phyloP scores from a whole-genome alignment of 2,888 invertebrate genomes.

The Allolobophora icterica region DNA sequence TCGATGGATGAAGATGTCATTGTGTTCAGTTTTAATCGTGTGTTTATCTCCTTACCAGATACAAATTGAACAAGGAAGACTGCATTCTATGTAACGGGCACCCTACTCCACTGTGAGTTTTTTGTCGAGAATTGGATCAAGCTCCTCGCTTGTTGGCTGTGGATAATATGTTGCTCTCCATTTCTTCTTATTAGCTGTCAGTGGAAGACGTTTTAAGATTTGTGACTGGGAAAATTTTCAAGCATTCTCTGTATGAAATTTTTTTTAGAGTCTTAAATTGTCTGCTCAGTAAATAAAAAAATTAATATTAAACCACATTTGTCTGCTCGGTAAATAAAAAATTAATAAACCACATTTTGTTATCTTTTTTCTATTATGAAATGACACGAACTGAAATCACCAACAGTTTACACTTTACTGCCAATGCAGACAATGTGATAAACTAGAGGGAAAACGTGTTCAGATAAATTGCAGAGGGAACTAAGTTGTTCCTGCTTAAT shows the following conservation, averaged over 20 bases:
- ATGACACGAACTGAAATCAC: too few species aligned
- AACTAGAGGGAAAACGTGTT: too few species aligned
- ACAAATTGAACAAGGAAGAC: conserved; percentile 18
- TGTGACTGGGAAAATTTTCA: neutral
- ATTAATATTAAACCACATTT: too few species aligned
- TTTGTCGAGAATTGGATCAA: neutral
- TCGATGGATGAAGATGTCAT: neutral
- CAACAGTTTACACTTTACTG: too few species aligned
- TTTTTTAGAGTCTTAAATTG: neutral
- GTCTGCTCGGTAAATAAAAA: too few species aligned
- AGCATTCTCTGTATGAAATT: neutral
- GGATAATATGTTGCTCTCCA: neutral
- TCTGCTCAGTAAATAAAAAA: neutral
- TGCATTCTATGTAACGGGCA: neutral
- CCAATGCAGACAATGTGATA: too few species aligned
- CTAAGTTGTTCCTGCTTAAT: too few species aligned
- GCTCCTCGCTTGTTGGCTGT: neutral
- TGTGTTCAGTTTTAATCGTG: neutral
- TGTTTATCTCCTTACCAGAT: neutral
- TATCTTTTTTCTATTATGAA: too few species aligned
- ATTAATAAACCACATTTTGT: too few species aligned
- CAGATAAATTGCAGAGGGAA: too few species aligned
- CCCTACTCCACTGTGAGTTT: neutral
- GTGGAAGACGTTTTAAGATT: neutral
- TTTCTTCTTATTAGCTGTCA: neutral